Percentiles rank a stretch among this genome's conserved stretches.
phyloP scores from a whole-genome alignment of 2,113 vertebrate genomes.

The Phrynosoma blainvillii region DNA sequence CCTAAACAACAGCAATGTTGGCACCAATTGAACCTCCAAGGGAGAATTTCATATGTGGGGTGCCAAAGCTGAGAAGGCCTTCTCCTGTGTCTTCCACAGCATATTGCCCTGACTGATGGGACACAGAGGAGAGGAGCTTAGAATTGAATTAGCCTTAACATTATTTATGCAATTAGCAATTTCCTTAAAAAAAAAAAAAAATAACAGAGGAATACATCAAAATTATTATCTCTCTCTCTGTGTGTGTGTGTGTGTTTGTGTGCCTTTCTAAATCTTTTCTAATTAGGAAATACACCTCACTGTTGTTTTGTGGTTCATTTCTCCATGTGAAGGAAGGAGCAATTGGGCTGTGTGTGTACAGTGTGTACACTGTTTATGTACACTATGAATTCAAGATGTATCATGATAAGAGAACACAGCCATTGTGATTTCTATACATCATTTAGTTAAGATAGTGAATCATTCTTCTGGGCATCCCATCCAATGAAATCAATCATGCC shows the following conservation, averaged over 20 bases:
- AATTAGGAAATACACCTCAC: neutral
- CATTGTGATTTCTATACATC: neutral
- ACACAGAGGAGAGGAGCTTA: too few relatives aligned
- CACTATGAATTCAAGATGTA: neutral
- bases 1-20: too few relatives aligned
- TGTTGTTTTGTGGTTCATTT: neutral
- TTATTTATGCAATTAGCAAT: neutral
- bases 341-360: neutral
- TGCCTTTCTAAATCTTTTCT: neutral
- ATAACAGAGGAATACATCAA: neutral
- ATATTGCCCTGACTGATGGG: too few relatives aligned
- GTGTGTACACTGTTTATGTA: neutral
- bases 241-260: too few relatives aligned
- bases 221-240: neutral
- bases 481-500: too few relatives aligned
- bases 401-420: neutral
- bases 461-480: too few relatives aligned
- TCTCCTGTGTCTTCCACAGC: too few relatives aligned
- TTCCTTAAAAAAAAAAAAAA: neutral
- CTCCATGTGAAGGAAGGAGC: neutral
- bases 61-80: too few relatives aligned
- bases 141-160: too few relatives aligned
- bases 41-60: too few relatives aligned
- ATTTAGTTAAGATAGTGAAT: too few relatives aligned
- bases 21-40: too few relatives aligned